These are phyloP conservation scores for Cranoglanis bouderius DNA, from an alignment of 2,113 vertebrate genomes.

Conservation along the genomic window DNA sequence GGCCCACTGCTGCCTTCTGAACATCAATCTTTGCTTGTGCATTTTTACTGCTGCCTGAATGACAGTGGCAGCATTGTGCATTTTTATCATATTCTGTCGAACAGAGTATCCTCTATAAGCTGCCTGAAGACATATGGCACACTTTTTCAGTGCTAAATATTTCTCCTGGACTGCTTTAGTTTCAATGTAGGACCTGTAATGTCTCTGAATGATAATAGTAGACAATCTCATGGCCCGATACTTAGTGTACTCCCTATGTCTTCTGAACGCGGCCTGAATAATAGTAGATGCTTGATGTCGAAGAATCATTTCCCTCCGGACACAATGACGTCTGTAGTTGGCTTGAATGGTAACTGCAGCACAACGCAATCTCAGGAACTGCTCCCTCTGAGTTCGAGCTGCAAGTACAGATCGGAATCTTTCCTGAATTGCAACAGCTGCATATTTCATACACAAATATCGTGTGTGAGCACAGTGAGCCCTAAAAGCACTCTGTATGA, in stretches of 20 bases:
- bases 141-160: slow-evolving; percentile 65
- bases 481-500: slow-evolving; percentile 76
- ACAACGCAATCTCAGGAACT: slow-evolving; percentile 66
- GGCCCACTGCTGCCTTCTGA: slow-evolving; percentile 66
- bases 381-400: slow-evolving; percentile 60
- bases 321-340: slow-evolving; percentile 69
- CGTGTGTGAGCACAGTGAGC: slow-evolving; percentile 60
- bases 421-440: slow-evolving; percentile 72
- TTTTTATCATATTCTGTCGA: slow-evolving; percentile 49
- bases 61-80: slow-evolving; percentile 66
- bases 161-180: slow-evolving; percentile 60
- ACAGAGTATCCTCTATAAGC: slow-evolving; percentile 63
- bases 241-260: slow-evolving; percentile 64
- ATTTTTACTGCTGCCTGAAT: slow-evolving; percentile 79
- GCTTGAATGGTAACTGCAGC: slow-evolving; percentile 74
- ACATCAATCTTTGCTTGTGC: slow-evolving; percentile 66
- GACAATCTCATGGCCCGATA: slow-evolving; percentile 75
- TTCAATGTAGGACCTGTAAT: slow-evolving; percentile 67
- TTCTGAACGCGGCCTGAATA: slow-evolving; percentile 79
- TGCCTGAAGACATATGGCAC: slow-evolving; percentile 71
- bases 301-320: slow-evolving; percentile 60
- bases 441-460: slow-evolving; percentile 65
- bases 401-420: slow-evolving; percentile 63
- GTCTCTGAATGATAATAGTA: slow-evolving; percentile 76
- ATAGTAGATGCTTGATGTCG: slow-evolving; percentile 72